These are phyloP conservation scores for Nymphalis io DNA, from an alignment of 1,140 invertebrate species.

Conservation along the genomic window DNA sequence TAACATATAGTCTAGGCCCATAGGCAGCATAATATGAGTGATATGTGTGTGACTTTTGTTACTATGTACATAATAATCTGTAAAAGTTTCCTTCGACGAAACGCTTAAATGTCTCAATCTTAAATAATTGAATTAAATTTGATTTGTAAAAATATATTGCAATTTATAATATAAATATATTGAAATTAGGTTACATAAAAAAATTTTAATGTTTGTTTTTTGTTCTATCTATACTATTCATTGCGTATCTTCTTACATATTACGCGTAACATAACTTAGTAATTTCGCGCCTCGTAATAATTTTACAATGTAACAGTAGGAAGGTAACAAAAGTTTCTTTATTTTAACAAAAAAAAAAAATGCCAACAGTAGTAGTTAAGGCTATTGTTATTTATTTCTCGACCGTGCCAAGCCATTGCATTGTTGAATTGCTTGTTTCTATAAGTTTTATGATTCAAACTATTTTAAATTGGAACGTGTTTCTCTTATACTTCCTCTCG, in stretches of 20 bases:
- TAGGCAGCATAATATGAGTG: not conserved
- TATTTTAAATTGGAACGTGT: slow-evolving; percentile 11
- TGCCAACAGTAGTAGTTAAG: slow-evolving; percentile 19
- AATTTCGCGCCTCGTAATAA: slow-evolving; percentile 31
- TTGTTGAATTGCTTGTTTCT: slow-evolving; percentile 14
- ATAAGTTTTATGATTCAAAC: not conserved
- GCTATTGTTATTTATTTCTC: slow-evolving; percentile 33
- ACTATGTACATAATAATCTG: not conserved
- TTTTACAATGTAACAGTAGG: slow-evolving; percentile 29
- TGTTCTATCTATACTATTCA: not conserved
- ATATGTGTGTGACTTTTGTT: slow-evolving; percentile 10
- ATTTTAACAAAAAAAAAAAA: slow-evolving; percentile 25
- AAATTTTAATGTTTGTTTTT: not conserved
- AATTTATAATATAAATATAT: not conserved
- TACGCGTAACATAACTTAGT: slow-evolving; percentile 18
- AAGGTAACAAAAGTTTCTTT: slow-evolving; percentile 34
- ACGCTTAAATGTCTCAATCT: too few species aligned
- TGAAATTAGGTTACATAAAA: not conserved
- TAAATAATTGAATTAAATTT: too few species aligned
- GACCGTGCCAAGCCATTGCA: slow-evolving; percentile 21
- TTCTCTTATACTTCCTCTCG: slow-evolving; percentile 7
- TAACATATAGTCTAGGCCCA: slow-evolving; percentile 3
- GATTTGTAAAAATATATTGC: too few species aligned
- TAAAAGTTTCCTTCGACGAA: not conserved
- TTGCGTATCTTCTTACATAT: slow-evolving; percentile 12